These are phyloP conservation scores for Takifugu rubripes DNA, from an alignment of 2,797 vertebrate species.

Conservation along the genomic window DNA sequence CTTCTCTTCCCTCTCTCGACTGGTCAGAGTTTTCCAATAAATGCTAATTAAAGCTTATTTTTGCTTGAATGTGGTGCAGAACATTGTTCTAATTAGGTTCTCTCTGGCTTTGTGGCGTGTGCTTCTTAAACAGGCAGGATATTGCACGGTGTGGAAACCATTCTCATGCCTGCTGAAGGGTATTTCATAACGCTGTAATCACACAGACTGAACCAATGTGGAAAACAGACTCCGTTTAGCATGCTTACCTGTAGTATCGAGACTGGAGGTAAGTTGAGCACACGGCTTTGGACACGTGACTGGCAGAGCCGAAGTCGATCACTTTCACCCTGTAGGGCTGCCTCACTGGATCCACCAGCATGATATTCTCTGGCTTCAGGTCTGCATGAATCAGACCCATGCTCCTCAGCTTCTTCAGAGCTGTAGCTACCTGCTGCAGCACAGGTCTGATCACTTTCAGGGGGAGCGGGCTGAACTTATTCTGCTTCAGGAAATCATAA, in stretches of 20 bases:
- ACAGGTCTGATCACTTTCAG: conserved; percentile 97
- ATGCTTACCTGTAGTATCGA: conserved; percentile 96
- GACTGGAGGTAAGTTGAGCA: conserved; percentile 99
- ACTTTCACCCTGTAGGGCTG: conserved; percentile 98
- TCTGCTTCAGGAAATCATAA: conserved; percentile 98
- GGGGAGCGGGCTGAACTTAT: conserved; percentile 97
- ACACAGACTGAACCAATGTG: conserved; percentile 3
- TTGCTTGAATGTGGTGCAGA: conserved; percentile 35
- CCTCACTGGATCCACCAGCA: conserved; percentile 96
- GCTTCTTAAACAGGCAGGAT: conserved; percentile 63
- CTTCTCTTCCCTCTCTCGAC: neutral
- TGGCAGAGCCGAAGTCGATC: conserved; percentile 98
- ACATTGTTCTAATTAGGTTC: conserved; percentile 46
- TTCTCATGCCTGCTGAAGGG: conserved; percentile 61
- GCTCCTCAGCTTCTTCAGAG: conserved; percentile 96
- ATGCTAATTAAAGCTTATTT: neutral
- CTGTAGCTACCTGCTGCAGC: conserved; percentile 96
- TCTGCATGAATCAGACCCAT: conserved; percentile 99
- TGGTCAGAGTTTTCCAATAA: conserved; percentile 5
- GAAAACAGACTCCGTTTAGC: conserved; percentile 1
- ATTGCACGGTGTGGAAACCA: conserved; percentile 57
- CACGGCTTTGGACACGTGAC: conserved; percentile 98
- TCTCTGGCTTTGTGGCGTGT: conserved; percentile 45
- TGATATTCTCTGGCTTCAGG: conserved; percentile 99
- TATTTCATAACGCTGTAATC: conserved; percentile 11